phyloP scores from a whole-genome alignment of 2,888 invertebrate species.

The Leptopilina syphax region DNA sequence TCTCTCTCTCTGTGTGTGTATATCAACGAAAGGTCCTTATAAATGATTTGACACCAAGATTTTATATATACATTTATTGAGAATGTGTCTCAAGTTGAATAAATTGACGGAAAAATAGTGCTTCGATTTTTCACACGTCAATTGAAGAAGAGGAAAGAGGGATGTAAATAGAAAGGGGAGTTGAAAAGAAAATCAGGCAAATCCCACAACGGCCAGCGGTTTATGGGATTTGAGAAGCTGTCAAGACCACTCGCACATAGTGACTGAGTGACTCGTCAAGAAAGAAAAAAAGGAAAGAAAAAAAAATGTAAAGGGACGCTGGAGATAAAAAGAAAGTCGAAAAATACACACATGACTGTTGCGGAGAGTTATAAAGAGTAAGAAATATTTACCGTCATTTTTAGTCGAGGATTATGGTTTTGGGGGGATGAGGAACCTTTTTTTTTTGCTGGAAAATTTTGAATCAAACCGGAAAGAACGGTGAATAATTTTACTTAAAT shows the following conservation, averaged over 20 bases:
- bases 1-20: too few species aligned
- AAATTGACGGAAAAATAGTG: slow-evolving; percentile 21
- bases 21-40: too few species aligned
- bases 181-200: slow-evolving; percentile 39
- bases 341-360: too few species aligned
- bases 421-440: too few species aligned
- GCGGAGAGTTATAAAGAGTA: slow-evolving; percentile 9
- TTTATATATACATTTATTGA: too few species aligned
- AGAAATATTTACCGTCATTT: slow-evolving; percentile 6
- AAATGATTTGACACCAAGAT: too few species aligned
- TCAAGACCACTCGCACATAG: slow-evolving; percentile 62
- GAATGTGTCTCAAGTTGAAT: slow-evolving; percentile 6
- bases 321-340: not conserved
- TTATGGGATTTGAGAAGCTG: slow-evolving; percentile 58
- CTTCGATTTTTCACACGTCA: slow-evolving; percentile 28
- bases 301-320: slow-evolving; percentile 45
- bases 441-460: too few species aligned
- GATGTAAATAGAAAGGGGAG: slow-evolving; percentile 18
- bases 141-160: slow-evolving; percentile 13
- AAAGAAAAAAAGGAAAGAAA: slow-evolving; percentile 10
- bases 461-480: too few species aligned
- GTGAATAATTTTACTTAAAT: too few species aligned
- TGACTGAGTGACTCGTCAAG: slow-evolving; percentile 64
- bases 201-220: slow-evolving; percentile 27
- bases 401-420: too few species aligned